Conservation (phyloP, 2,113 vertebrate genomes). For the Turdus rufiventris region DNA sequence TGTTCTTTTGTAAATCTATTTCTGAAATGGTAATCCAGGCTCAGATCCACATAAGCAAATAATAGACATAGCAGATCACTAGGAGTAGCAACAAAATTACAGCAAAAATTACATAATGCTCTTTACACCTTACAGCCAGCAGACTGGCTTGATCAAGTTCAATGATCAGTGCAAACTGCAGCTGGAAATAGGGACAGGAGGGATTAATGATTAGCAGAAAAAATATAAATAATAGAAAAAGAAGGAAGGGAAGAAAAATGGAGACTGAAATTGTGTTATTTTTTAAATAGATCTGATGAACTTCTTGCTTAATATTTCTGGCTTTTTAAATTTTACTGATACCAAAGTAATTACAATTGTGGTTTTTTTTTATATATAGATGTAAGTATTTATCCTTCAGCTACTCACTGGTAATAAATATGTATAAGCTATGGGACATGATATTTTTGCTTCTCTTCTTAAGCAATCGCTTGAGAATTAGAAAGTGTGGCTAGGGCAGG, state of each 20-base stretch:
- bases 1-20: neutral
- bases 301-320: neutral
- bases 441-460: neutral
- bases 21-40: neutral
- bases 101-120: neutral
- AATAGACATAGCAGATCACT: neutral
- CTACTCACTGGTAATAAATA: neutral
- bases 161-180: neutral
- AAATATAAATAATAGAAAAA: neutral
- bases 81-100: neutral
- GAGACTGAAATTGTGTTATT: rapidly evolving
- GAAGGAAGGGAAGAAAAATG: neutral
- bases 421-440: neutral
- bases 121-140: neutral
- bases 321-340: neutral
- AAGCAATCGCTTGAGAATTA: neutral
- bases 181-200: neutral
- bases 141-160: neutral
- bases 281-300: neutral
- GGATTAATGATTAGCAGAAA: neutral
- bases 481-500: neutral
- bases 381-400: neutral
- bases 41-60: neutral
- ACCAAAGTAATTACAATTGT: neutral
- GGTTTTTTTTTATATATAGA: neutral